phyloP scores from a whole-genome alignment of 1,140 invertebrate genomes.

The Macrotrachela quadricornifera region DNA sequence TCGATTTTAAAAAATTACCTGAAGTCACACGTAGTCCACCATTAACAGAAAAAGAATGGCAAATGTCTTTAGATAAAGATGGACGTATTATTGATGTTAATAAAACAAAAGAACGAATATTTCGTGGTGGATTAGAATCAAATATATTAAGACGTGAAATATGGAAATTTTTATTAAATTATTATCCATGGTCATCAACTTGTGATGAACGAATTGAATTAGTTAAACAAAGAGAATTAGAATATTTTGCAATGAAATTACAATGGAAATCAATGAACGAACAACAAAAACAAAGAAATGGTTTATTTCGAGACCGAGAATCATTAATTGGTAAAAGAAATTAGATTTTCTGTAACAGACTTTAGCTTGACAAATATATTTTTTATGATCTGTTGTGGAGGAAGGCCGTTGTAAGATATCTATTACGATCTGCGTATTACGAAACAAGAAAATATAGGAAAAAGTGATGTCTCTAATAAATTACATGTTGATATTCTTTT shows the following conservation, averaged over 20 bases:
- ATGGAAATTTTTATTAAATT: constrained; percentile 83
- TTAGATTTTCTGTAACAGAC: too few species aligned
- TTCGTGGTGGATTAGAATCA: constrained; percentile 51
- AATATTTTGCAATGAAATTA: constrained; percentile 75
- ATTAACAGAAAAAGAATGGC: constrained; percentile 54
- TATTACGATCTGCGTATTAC: too few species aligned
- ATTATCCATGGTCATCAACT: constrained; percentile 62
- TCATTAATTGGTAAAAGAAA: constrained; percentile 52
- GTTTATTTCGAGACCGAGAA: constrained; percentile 63
- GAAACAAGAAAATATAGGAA: too few species aligned
- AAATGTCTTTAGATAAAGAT: constrained; percentile 44
- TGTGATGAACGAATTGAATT: constrained; percentile 38
- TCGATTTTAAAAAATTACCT: constrained; percentile 2
- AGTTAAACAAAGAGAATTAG: not conserved
- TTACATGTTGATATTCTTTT: too few species aligned
- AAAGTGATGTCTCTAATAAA: too few species aligned
- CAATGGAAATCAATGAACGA: constrained; percentile 78
- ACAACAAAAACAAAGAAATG: constrained; percentile 47
- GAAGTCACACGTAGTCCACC: constrained; percentile 37
- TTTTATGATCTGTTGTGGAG: too few species aligned
- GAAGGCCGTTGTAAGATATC: too few species aligned
- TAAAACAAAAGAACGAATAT: constrained; percentile 55
- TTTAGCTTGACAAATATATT: too few species aligned
- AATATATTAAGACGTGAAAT: constrained; percentile 51
- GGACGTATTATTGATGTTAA: constrained; percentile 37